Evolutionary conservation across 1,140 invertebrate genomes (phyloP).

Genomic region (Andrena cerasifolii): DNA sequence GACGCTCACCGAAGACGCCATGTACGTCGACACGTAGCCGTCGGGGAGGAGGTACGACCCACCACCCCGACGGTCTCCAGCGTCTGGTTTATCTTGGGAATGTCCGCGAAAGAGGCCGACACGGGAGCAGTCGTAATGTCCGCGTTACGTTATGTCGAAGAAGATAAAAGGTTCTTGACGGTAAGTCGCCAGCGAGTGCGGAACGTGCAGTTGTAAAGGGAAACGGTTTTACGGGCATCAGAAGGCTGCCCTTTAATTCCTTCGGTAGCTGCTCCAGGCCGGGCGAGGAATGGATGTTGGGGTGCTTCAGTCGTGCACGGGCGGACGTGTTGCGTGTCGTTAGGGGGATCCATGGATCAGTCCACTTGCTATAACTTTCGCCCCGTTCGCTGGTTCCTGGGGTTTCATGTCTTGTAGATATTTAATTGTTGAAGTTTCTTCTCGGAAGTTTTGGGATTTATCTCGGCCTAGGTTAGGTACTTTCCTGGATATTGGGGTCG

Average conservation of each 20-base stretch:
- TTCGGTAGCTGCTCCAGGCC: not conserved
- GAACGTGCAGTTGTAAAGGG: slow-evolving; percentile 9
- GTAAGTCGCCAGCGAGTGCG: slow-evolving; percentile 30
- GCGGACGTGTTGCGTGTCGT: no score
- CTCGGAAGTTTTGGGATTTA: no score
- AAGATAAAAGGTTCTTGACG: slow-evolving; percentile 55
- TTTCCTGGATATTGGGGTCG: no score
- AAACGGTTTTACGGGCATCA: slow-evolving; percentile 1
- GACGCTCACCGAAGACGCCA: slow-evolving; percentile 30
- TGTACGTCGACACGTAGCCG: slow-evolving; percentile 51
- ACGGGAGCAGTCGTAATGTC: slow-evolving; percentile 44
- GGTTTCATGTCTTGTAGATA: no score
- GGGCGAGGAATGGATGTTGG: not conserved
- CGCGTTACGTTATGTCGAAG: slow-evolving; percentile 59
- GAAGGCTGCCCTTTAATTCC: slow-evolving; percentile 9
- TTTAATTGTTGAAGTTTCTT: no score
- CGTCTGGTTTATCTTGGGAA: slow-evolving; percentile 63
- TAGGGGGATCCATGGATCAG: no score
- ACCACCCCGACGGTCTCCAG: slow-evolving; percentile 48
- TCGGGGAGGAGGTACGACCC: slow-evolving; percentile 33
- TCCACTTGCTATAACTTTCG: no score
- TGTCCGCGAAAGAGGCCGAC: slow-evolving; percentile 19
- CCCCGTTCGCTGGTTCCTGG: no score
- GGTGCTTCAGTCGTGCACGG: no score
- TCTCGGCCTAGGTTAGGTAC: no score